Percentiles rank a stretch among this genome's conserved stretches.
Conservation (phyloP, 2,113 vertebrate genomes). For the Perca fluviatilis region DNA sequence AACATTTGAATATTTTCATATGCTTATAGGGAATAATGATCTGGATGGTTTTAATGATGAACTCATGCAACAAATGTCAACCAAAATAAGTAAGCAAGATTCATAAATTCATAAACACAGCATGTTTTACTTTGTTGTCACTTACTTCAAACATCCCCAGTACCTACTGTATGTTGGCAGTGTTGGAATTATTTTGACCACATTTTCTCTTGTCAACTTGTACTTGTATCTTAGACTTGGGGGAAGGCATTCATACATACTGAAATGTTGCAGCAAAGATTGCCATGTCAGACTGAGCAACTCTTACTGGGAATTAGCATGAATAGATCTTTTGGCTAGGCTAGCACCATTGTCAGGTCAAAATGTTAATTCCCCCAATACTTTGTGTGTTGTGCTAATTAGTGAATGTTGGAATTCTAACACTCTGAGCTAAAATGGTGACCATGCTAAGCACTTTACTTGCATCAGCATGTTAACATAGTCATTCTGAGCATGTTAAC, state of each 20-base stretch:
- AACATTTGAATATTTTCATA: not conserved
- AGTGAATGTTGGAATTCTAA: no score
- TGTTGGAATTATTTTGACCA: not conserved
- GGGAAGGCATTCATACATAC: no score
- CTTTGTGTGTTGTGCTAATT: no score
- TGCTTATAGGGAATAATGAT: not conserved
- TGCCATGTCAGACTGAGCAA: no score
- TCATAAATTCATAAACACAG: not conserved
- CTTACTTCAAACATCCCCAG: not conserved
- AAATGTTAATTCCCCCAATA: no score
- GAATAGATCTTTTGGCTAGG: no score
- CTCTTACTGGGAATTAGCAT: no score
- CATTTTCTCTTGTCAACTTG: not conserved
- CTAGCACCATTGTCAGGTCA: no score
- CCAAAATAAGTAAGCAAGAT: not conserved
- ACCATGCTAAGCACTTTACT: no score
- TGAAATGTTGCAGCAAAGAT: not conserved
- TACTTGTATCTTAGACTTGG: not conserved
- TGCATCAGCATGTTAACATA: no score
- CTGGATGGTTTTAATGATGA: not conserved
- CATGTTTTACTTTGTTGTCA: not conserved
- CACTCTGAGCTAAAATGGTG: no score
- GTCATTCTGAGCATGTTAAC: no score
- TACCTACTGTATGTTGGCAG: not conserved
- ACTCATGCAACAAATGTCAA: not conserved